phyloP scores from a whole-genome alignment of 2,888 invertebrate genomes.

The Mythimna impura region DNA sequence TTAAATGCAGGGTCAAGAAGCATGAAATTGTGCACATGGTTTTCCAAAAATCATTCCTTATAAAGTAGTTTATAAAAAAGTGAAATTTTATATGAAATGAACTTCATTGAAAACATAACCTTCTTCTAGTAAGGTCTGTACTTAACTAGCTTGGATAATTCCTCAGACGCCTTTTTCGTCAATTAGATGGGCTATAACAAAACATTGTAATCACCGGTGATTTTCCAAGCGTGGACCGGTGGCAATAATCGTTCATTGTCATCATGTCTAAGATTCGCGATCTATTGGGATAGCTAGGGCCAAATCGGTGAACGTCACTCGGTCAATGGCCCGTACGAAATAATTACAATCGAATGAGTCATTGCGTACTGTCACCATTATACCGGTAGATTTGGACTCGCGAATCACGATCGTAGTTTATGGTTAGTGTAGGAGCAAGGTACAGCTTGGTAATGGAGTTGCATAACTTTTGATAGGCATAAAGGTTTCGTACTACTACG shows the following conservation, averaged over 20 bases:
- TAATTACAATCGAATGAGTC: slow-evolving; percentile 17
- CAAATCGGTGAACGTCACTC: slow-evolving; percentile 21
- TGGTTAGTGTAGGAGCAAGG: background rate
- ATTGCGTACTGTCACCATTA: slow-evolving; percentile 2
- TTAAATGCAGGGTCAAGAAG: too few species aligned
- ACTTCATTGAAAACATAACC: too few species aligned
- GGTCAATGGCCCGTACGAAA: slow-evolving; percentile 34
- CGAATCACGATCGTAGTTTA: background rate
- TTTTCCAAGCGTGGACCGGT: background rate
- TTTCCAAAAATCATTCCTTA: too few species aligned
- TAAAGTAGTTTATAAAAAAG: too few species aligned
- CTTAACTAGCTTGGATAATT: background rate
- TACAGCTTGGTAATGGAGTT: background rate
- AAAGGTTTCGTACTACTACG: background rate
- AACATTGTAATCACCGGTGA: slow-evolving; percentile 13
- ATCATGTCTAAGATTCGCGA: slow-evolving; percentile 8
- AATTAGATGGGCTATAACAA: slow-evolving; percentile 5
- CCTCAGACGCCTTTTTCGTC: background rate
- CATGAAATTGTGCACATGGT: too few species aligned
- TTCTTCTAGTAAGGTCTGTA: background rate
- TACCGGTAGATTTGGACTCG: slow-evolving; percentile 1
- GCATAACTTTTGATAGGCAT: background rate
- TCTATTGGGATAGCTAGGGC: slow-evolving; percentile 13
- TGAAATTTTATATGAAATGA: too few species aligned
- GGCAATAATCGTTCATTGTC: slow-evolving; percentile 22